Evolutionary conservation across 2,113 vertebrate species (phyloP).

Genomic region (Rostratula benghalensis): DNA sequence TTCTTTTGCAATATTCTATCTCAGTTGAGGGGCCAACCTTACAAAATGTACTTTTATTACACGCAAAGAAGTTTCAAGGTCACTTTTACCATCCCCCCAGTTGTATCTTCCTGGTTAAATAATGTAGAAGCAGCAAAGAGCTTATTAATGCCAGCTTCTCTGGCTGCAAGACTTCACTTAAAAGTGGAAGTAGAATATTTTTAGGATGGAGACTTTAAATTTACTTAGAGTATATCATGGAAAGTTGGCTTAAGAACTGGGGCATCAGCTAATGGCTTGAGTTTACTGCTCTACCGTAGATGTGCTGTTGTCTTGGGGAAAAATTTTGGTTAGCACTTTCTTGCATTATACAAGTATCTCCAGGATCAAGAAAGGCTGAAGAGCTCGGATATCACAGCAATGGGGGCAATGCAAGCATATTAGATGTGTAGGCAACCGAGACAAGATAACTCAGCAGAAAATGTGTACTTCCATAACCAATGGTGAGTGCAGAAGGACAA

Average conservation of each 20-base stretch:
- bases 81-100: not conserved
- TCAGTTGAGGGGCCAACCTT: not conserved
- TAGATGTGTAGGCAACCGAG: not conserved
- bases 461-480: not conserved
- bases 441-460: not conserved
- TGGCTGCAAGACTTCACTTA: not conserved
- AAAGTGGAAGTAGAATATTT: not conserved
- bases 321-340: not conserved
- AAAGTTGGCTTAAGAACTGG: not conserved
- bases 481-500: not conserved
- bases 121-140: not conserved
- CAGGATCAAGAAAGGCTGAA: not conserved
- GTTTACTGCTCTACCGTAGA: not conserved
- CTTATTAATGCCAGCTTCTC: not conserved
- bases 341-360: not conserved
- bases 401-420: not conserved
- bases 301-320: not conserved
- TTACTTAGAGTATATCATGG: not conserved
- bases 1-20: slow-evolving; percentile 20
- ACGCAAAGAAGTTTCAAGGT: not conserved
- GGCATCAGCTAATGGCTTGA: not conserved
- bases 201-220: not conserved
- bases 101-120: not conserved
- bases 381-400: not conserved
- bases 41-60: not conserved